A percentile compares a stretch with the other conserved stretches of the same genome.
Conservation (phyloP, 2,888 invertebrate species). For the Odontothrips loti region DNA sequence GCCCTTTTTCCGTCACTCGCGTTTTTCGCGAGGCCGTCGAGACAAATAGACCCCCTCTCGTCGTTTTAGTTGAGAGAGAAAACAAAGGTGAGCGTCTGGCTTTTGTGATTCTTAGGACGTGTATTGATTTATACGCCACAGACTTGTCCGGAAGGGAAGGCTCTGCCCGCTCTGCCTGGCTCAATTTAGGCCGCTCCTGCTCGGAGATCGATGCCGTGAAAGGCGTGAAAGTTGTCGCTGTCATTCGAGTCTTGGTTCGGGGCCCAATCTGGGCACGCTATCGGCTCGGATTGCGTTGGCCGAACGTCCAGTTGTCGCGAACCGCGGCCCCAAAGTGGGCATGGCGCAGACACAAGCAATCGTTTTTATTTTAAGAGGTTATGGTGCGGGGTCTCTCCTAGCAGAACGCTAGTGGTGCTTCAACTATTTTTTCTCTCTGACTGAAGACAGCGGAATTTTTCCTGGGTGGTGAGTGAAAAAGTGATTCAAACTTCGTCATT, state of each 20-base stretch:
- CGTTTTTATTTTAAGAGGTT: background rate
- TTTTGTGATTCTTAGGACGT: background rate
- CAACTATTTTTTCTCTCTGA: background rate
- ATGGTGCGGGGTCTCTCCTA: background rate
- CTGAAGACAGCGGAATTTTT: background rate
- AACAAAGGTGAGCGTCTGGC: background rate
- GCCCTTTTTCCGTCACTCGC: background rate
- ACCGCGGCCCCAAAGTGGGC: background rate
- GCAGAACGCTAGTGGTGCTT: background rate
- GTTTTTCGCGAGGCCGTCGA: background rate
- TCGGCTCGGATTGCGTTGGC: background rate
- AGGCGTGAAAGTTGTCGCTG: background rate
- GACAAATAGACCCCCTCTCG: background rate
- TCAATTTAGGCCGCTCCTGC: background rate
- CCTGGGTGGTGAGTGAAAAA: background rate
- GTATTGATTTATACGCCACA: background rate
- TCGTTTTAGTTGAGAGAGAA: background rate
- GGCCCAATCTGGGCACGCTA: background rate
- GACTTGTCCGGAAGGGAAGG: background rate
- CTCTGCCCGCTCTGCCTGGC: background rate
- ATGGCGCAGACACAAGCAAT: background rate
- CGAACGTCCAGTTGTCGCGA: background rate
- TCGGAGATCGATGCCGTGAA: background rate
- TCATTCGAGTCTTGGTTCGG: background rate
- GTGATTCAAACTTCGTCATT: background rate